Base-by-base conservation (phyloP, 2,888 invertebrate genomes). In the Aelia acuminata region DNA sequence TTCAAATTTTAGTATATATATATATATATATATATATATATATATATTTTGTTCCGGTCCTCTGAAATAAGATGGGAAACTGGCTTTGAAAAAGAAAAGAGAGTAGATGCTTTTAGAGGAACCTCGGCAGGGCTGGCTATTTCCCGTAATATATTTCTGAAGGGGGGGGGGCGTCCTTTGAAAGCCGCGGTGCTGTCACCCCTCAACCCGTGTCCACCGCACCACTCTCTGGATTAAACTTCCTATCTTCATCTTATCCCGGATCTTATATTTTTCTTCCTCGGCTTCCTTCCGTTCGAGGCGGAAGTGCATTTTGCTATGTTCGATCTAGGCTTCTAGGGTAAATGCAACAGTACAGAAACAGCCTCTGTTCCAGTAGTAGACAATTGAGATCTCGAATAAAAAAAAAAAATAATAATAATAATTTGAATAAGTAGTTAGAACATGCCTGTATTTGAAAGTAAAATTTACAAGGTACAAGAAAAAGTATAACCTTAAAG, bases 81-180 rank as follows among this genome's bases (percentile, higher is more conserved):
- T 70, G 63, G 31, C 63, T 70, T 70, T 70, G 63, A 70, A 70
- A 70, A 35, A 70, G 63, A 70, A 70, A 70, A 35, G 31, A 35
- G 31, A 31, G 35, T 35, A 35, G 63, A 70, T 70, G 63, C 31
- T 70, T 70, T 70, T 70, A 70, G 63, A 70, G 63, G 20, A 35
- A 70, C 35, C 63, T 70, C 18, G 15, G 63, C 26, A 31, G 63
- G 18, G 63, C 5, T 35, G 63, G 63, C 63, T 70, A 70, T 70
- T 70, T 70, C 63, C 63, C 20, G 63, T 70, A 70, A 70, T 70
- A 70, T 70, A 70, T 70, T 70, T 70, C 63, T 70, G 26, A 57
- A 26, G 63, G 4, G 31, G 31, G 7, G 15, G 7, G 31, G 7
- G 15, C 1, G 15, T 13, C 63, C 63, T 70, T 70, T 70, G 63